phyloP scores from a whole-genome alignment of 2,797 vertebrate genomes.

The Squalus acanthias region DNA sequence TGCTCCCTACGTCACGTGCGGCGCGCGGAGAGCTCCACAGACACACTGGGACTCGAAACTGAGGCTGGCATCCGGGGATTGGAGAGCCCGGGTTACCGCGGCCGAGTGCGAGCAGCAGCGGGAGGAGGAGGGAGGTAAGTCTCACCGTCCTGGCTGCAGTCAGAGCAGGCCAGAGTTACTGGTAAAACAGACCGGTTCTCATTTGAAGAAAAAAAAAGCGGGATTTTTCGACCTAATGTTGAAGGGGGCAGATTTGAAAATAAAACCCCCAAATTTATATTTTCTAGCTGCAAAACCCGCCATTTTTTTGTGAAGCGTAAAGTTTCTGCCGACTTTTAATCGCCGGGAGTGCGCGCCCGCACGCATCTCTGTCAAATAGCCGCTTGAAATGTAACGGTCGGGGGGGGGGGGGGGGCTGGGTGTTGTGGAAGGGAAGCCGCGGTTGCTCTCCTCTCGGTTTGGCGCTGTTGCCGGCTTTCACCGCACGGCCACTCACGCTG shows the following conservation, averaged over 20 bases:
- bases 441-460: neutral
- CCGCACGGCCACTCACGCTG: neutral
- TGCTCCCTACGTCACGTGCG: neutral
- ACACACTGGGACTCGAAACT: neutral
- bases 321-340: neutral
- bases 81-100: neutral
- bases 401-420: neutral
- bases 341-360: too few relatives aligned
- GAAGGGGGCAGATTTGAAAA: neutral
- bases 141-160: neutral
- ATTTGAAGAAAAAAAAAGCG: too few relatives aligned
- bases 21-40: neutral
- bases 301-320: neutral
- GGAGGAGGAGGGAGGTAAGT: neutral
- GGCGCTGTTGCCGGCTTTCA: neutral
- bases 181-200: neutral
- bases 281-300: neutral
- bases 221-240: neutral
- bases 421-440: neutral
- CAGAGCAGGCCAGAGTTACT: neutral
- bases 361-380: neutral
- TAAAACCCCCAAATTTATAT: neutral
- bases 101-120: neutral
- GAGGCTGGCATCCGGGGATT: neutral
- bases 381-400: neutral